These are phyloP conservation scores for Hylaeus anthracinus DNA, from an alignment of 1,140 invertebrate genomes.

Conservation along the genomic window DNA sequence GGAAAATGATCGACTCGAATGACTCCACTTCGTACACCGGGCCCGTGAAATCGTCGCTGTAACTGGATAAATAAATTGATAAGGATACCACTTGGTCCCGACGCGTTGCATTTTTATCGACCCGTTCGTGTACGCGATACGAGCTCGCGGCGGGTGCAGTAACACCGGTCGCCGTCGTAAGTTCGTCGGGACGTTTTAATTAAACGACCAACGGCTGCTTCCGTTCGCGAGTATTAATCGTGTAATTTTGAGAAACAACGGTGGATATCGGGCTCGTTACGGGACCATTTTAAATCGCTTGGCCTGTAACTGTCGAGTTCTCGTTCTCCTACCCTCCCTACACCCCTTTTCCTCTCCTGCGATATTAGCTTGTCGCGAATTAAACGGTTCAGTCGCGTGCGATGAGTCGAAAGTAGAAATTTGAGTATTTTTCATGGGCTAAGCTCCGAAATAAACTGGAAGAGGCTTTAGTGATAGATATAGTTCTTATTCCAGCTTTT, in stretches of 20 bases:
- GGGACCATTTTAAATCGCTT: background rate
- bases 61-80: conserved; percentile 35
- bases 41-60: background rate
- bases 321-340: background rate
- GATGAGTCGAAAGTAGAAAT: too few relatives aligned
- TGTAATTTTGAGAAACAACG: conserved; percentile 32
- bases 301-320: background rate
- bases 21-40: background rate
- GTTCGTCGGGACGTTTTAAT: conserved; percentile 44
- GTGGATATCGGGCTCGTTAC: background rate
- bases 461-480: too few relatives aligned
- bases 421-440: too few relatives aligned
- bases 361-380: too few relatives aligned
- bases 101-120: conserved; percentile 26
- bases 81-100: background rate
- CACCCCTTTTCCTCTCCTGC: background rate
- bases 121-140: background rate
- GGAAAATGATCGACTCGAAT: too few relatives aligned
- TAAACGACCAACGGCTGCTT: conserved; percentile 20
- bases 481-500: too few relatives aligned
- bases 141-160: background rate
- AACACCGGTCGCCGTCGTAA: conserved; percentile 30
- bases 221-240: conserved; percentile 28
- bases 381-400: too few relatives aligned
- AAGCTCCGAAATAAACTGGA: too few relatives aligned